Base-by-base conservation (phyloP, 2,888 invertebrate genomes). In the Parnassius mnemosyne region DNA sequence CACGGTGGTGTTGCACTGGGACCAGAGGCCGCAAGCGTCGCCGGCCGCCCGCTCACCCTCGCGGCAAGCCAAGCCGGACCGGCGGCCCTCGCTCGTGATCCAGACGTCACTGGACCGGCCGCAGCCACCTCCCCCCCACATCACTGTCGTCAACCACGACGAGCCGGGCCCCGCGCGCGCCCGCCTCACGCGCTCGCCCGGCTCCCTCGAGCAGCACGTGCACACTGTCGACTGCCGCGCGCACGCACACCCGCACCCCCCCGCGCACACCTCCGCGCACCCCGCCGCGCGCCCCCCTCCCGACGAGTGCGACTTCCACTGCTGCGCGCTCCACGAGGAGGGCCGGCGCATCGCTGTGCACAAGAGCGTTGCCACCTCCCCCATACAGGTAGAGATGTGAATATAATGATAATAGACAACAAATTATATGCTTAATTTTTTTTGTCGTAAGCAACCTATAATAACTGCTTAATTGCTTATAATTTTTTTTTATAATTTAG, bases 1-100 rank as follows among this genome's bases (percentile, higher is more conserved):
- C 93, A 98, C 98, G 81, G 97, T 98, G 93, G 97, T 98, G 86
- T 93, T 98, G 87, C 97, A 98, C 92, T 98, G 98, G 98, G 98
- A 98, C 93, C 97, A 97, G 93, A 95, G 96, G 77, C 95, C 94
- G 88, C 94, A 93, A 79, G 92, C 93, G 76, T 94, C 94, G 76
- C 92, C 93, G 79, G 92, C 92, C 72, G 94, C 93, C 78, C 89
- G 91, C 70, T 90, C 90, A 66, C 91, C 91, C 68, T 85, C 86
- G 81, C 89, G 89, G 63, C 87, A 89, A 72, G 80, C 84, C 84
- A 88, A 89, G 80, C 88, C 87, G 77, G 93, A 83, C 92, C 93
- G 85, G 83, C 92, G 95, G 76, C 95, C 95, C 66, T 94, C 95
- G 71, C 92, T 95, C 86, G 94, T 95, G 76, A 95, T 95, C 81